Base-by-base conservation (phyloP, 2,888 invertebrate species). In the Dendrolimus pini region DNA sequence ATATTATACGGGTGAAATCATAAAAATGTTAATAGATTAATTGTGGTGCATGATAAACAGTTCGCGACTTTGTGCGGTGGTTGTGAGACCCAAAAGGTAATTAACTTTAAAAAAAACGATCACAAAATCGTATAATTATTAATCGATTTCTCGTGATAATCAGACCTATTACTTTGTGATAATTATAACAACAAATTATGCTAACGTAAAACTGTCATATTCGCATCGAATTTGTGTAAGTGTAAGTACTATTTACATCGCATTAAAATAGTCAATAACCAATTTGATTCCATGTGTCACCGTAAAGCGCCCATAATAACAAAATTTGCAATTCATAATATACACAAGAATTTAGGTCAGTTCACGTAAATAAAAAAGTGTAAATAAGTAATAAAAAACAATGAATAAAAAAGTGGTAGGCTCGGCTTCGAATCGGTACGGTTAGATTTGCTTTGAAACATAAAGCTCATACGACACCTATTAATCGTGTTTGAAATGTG, bases 121-220 rank as follows among this genome's bases (percentile, higher is more conserved):
- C 30, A 30, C 6, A 30, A 6, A 3, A 3, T 30, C 30, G 30
- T 30, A 30, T 30, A 30, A 30, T 30, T 30, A 3, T 30, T 30
- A 0, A 6, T 30, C 30, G 3, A 6, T 30, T 30, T 30, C 30
- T 30, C 6, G 3, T 30, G 30, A 3, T 6, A 30, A 30, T 30
- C 30, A 3, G 30, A 6, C 30, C 30, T 30, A 30, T 66, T 30
- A 30, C 6, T 30, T 30, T 6, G 6, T 30, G 3, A 30, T 30
- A 30, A 30, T 30, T 30, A 30, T 71, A 67, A 69, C 66, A 78
- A 80, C 79, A 78, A 80, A 80, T 80, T 80, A 75, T 77, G 71
- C 72, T 72, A 81, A 67, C 65, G 66, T 66, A 65, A 71, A 74
- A 71, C 68, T 12, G 10, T 7, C 13, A 52, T n/a, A 2, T 18